A percentile compares a stretch with the other conserved stretches of the same genome.
These are phyloP conservation scores for Myzus persicae DNA, from an alignment of 1,140 invertebrate species.

Conservation along the genomic window DNA sequence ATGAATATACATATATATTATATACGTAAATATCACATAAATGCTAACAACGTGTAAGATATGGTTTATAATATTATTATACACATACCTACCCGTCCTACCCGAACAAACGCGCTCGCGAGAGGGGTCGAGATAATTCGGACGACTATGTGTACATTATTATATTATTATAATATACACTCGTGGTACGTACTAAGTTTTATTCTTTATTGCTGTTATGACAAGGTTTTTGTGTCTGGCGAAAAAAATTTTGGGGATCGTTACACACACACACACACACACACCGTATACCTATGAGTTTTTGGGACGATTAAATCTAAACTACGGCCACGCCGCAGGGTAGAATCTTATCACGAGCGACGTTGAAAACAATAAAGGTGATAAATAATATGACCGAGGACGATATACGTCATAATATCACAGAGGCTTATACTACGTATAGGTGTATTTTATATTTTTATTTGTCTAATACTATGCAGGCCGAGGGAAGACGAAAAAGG, in stretches of 20 bases:
- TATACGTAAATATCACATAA: background rate
- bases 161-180: background rate
- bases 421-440: background rate
- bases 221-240: constrained; percentile 14
- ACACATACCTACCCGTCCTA: no score
- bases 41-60: background rate
- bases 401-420: background rate
- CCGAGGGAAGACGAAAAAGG: background rate
- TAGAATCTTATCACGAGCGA: background rate
- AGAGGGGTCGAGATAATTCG: constrained; percentile 6
- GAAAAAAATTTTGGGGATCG: background rate
- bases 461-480: background rate
- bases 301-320: constrained; percentile 11
- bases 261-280: background rate
- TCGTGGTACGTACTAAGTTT: background rate
- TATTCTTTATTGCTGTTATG: background rate
- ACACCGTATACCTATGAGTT: background rate
- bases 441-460: background rate
- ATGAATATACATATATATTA: background rate
- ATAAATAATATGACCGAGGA: background rate
- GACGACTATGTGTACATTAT: background rate
- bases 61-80: background rate
- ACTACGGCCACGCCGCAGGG: background rate
- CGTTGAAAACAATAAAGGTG: background rate
- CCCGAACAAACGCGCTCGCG: background rate